A percentile compares a stretch with the other conserved stretches of the same genome.
Evolutionary conservation across 2,797 vertebrate species (phyloP).

Genomic region (Hypotaenidia okinawae): DNA sequence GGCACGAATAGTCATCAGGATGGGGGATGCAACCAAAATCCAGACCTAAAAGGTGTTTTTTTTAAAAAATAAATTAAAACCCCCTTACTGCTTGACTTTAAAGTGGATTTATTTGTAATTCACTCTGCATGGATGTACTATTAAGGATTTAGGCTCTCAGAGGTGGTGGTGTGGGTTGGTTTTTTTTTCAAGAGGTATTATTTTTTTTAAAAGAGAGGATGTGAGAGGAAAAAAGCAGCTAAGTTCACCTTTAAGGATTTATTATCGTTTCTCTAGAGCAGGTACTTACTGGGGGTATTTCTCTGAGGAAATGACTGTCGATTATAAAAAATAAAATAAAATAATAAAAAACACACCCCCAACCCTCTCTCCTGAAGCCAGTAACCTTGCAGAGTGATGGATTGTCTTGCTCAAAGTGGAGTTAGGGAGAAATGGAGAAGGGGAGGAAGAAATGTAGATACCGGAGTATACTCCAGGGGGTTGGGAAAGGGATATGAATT

Average conservation of each 20-base stretch:
- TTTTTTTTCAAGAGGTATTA: neutral
- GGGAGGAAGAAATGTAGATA: slow-evolving; percentile 49
- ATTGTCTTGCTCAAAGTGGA: slow-evolving; percentile 8
- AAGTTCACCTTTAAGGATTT: slow-evolving; percentile 61
- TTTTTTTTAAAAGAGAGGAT: neutral
- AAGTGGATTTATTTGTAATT: slow-evolving; percentile 42
- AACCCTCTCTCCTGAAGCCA: neutral
- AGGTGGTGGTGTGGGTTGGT: neutral
- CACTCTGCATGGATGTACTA: neutral
- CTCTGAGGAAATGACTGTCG: slow-evolving; percentile 17
- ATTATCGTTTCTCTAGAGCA: slow-evolving; percentile 7
- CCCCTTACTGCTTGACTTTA: neutral
- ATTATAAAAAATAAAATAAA: slow-evolving; percentile 42
- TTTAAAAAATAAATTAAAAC: neutral
- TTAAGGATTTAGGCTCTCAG: neutral
- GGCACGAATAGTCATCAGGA: rapidly evolving
- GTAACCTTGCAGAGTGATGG: slow-evolving; percentile 57
- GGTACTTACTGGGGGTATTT: slow-evolving; percentile 36
- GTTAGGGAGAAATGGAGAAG: neutral
- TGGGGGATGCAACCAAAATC: neutral
- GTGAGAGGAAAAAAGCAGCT: neutral
- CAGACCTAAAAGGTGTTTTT: neutral
- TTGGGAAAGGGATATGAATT: slow-evolving; percentile 61
- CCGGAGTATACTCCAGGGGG: slow-evolving; percentile 47
- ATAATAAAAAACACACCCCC: neutral